phyloP scores from a whole-genome alignment of 2,797 vertebrate genomes.

The Xerus rutilus region DNA sequence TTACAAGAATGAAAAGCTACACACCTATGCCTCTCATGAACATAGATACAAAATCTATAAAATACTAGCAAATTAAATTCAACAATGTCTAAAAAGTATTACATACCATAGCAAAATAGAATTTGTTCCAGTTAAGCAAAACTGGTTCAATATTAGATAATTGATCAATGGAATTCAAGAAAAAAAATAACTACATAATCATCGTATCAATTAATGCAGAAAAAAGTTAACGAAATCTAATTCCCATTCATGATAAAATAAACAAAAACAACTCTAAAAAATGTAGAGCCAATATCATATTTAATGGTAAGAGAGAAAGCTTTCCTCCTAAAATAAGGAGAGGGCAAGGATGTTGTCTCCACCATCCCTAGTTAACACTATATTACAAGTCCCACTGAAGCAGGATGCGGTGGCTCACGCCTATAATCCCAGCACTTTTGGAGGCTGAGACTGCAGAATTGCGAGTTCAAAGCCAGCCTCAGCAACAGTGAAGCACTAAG shows the following conservation, averaged over 20 bases:
- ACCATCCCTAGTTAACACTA: background rate
- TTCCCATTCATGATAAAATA: constrained; percentile 14
- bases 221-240: constrained; percentile 31
- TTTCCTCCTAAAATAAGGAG: background rate
- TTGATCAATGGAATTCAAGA: background rate
- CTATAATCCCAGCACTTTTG: too few relatives aligned
- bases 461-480: too few relatives aligned
- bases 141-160: background rate
- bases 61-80: background rate
- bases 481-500: too few relatives aligned
- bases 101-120: too few relatives aligned
- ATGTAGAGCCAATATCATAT: background rate
- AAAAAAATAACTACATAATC: background rate
- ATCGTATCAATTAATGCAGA: background rate
- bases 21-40: background rate
- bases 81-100: background rate
- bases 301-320: constrained; percentile 5
- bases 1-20: background rate
- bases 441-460: too few relatives aligned
- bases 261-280: background rate
- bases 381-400: background rate
- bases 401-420: too few relatives aligned
- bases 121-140: background rate
- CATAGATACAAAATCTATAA: background rate
- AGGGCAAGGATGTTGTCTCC: background rate